A percentile compares a stretch with the other conserved stretches of the same genome.
These are phyloP conservation scores for Lasiommata megera DNA, from an alignment of 2,888 invertebrate genomes.

Conservation along the genomic window DNA sequence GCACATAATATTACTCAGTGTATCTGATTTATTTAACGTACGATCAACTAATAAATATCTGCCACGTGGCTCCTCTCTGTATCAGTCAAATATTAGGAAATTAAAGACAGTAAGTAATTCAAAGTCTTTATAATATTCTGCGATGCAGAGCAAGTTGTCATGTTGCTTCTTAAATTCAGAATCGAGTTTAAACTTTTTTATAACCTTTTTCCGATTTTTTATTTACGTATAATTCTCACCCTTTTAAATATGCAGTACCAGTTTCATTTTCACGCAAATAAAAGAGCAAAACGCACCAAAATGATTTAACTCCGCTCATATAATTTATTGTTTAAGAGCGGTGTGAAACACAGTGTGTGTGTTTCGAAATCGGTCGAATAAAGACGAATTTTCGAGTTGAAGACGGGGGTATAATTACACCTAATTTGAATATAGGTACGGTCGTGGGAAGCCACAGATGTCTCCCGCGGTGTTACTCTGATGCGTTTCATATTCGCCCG, in stretches of 20 bases:
- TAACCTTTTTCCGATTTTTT: no score
- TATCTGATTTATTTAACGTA: neutral
- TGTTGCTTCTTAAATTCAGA: no score
- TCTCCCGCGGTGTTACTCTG: slow-evolving; percentile 31
- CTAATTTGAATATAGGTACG: slow-evolving; percentile 38
- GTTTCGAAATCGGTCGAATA: slow-evolving; percentile 20
- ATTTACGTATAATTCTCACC: neutral
- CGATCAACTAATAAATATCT: neutral
- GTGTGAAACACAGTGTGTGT: slow-evolving; percentile 14
- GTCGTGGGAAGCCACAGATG: slow-evolving; percentile 40
- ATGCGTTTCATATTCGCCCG: slow-evolving; percentile 26
- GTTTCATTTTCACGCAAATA: neutral
- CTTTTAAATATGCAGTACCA: no score
- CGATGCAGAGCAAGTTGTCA: no score
- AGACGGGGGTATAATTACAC: slow-evolving; percentile 36
- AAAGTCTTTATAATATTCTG: no score
- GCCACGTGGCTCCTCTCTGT: neutral
- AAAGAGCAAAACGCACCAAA: slow-evolving; percentile 5
- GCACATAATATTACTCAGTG: neutral
- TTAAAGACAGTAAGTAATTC: no score
- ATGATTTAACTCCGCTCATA: slow-evolving; percentile 3
- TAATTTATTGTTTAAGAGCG: slow-evolving; percentile 10
- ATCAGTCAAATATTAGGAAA: no score
- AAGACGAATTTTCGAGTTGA: slow-evolving; percentile 35
- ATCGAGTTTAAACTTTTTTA: no score